Percentiles rank a stretch among this genome's conserved stretches.
Evolutionary conservation across 2,797 vertebrate species (phyloP).

Genomic region (Heliangelus exortis): DNA sequence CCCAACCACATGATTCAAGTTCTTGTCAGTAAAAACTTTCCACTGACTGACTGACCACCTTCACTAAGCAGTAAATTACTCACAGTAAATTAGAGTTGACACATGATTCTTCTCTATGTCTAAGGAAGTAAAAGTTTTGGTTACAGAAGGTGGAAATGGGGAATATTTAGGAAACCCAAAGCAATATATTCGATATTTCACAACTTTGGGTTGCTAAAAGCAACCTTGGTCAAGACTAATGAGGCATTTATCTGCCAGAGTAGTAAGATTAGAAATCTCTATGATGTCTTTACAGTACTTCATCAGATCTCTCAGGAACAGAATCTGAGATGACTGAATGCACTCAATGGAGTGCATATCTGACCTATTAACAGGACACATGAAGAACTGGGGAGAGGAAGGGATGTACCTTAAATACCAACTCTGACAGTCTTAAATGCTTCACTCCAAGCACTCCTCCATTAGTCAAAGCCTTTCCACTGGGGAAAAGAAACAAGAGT

Average conservation of each 20-base stretch:
- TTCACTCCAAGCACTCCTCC: background rate
- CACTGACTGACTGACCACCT: background rate
- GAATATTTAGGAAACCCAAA: background rate
- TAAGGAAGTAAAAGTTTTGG: background rate
- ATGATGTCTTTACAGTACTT: background rate
- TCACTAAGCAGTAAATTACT: background rate
- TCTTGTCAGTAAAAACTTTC: background rate
- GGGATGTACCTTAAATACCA: background rate
- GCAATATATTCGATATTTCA: background rate
- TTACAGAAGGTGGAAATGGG: background rate
- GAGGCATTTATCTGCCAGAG: background rate
- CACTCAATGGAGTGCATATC: background rate
- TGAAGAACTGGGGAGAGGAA: background rate
- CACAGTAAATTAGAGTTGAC: background rate
- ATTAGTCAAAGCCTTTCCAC: background rate
- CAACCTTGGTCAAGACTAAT: background rate
- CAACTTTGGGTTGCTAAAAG: background rate
- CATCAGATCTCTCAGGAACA: background rate
- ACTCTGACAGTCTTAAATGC: background rate
- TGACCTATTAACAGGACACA: background rate
- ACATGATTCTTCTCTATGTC: background rate
- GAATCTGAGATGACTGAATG: background rate
- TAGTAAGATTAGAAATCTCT: background rate
- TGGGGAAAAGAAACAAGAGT: background rate
- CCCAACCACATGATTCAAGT: background rate